Base-by-base conservation (phyloP, 2,113 vertebrate genomes). In the Clarias batrachus region DNA sequence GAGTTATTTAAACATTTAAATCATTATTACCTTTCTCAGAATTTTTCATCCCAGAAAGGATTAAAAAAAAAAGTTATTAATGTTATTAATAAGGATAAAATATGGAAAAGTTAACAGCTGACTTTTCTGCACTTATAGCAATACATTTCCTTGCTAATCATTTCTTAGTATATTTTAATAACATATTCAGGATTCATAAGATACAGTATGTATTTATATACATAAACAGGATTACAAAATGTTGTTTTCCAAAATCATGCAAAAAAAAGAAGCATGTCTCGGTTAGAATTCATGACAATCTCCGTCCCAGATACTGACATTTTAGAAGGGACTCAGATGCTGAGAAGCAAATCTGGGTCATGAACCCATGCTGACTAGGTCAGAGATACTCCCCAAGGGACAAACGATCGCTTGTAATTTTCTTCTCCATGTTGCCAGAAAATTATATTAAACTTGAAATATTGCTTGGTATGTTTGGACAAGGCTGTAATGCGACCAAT, bases 301-400 rank as follows among this genome's bases (percentile, higher is more conserved):
- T 78, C 13, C 56, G 74, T 54, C 3, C 25, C 74, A n/a, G 6
- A 6, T 57, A 10, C 16, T 30, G 6, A 8, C 13, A 27, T 77
- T 54, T 77, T 27, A 77, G 74, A 25, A 56, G 25, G 56, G 73
- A 78, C 16, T n/a, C 76, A 17, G 52, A 78, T 27, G 27, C 13
- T 19, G 52, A 30, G 76, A 78, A n/a, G 7, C 14, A 16, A 78
- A 78, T 78, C 54, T 78, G 76, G 76, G 76, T 57, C 76, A 78
- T 78, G 52, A 9, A 57, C 25, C 14, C 52, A 19, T 30, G 76
- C 25, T 57, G 76, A n/a, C n/a, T 56, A 7, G 8, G 76, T 78
- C 52, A 57, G 25, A 78, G n/a, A 78, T 57, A 16, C 76, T n/a
- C 52, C 76, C n/a, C 3, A 16, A 30, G 54, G 19, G 33, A 78